phyloP scores from a whole-genome alignment of 2,113 vertebrate genomes.

The Urocitellus parryii region DNA sequence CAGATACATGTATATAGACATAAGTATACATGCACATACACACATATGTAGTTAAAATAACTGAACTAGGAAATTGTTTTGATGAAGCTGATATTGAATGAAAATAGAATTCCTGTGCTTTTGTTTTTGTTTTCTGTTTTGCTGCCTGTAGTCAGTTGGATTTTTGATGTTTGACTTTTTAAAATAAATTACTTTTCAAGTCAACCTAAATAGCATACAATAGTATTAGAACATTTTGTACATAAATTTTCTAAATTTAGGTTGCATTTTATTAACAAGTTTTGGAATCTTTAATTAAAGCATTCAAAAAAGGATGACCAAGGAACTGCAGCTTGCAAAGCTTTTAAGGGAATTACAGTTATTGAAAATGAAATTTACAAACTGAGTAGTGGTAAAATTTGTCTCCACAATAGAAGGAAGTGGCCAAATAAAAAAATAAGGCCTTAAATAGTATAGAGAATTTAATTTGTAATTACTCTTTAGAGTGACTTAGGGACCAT shows the following conservation, averaged over 20 bases:
- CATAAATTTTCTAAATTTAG: constrained; percentile 11
- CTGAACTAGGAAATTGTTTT: not conserved
- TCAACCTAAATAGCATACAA: not conserved
- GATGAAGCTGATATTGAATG: not conserved
- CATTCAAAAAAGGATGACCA: not conserved
- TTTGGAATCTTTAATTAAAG: not conserved
- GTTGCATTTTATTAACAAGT: not conserved
- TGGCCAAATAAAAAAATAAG: not conserved
- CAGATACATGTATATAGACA: not conserved
- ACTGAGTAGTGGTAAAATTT: not conserved
- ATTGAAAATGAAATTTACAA: not conserved
- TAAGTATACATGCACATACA: not conserved
- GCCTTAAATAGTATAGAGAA: not conserved
- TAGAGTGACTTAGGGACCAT: not conserved
- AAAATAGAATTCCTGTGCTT: not conserved
- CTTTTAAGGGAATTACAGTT: not conserved
- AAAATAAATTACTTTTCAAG: constrained; percentile 27
- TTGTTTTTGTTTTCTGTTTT: not conserved
- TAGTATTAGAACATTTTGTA: not conserved
- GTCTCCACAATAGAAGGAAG: not conserved
- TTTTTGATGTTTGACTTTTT: constrained; percentile 1
- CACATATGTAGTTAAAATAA: not conserved
- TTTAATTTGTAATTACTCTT: constrained; percentile 33
- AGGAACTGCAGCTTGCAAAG: not conserved
- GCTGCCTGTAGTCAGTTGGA: not conserved